Evolutionary conservation across 1,140 invertebrate species (phyloP).

Genomic region (Zaprionus tsacasi): DNA sequence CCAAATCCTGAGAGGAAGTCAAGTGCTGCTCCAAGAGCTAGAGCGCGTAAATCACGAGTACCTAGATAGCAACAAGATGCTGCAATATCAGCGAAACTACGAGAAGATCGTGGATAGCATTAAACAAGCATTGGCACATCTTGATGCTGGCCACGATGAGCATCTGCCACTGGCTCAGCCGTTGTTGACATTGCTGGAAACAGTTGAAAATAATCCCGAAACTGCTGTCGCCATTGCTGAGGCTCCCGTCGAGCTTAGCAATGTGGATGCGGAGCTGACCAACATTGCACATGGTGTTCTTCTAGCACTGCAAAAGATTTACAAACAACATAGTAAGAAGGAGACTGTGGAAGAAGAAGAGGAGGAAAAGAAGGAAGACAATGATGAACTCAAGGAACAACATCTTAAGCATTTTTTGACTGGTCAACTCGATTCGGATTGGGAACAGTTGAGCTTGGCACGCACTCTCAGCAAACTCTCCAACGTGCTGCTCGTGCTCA

Average conservation of each 20-base stretch:
- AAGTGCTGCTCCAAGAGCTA: conserved; percentile 47
- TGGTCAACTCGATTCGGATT: conserved; percentile 86
- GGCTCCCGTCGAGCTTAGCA: conserved; percentile 43
- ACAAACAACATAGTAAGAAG: conserved; percentile 86
- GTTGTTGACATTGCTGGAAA: conserved; percentile 39
- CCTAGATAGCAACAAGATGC: conserved; percentile 37
- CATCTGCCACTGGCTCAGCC: conserved; percentile 68
- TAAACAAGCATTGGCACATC: conserved; percentile 33
- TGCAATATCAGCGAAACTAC: conserved; percentile 41
- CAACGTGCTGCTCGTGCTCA: conserved; percentile 72
- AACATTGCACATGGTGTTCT: conserved; percentile 87
- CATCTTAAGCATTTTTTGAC: conserved; percentile 88
- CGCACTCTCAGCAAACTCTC: conserved; percentile 84
- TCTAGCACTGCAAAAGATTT: conserved; percentile 88
- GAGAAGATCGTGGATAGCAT: conserved; percentile 40
- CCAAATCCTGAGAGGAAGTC: conserved; percentile 45
- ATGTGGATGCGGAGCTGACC: conserved; percentile 84
- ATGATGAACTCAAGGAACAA: conserved; percentile 84
- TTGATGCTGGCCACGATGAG: conserved; percentile 40
- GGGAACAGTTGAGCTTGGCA: conserved; percentile 85
- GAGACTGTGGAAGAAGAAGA: not conserved
- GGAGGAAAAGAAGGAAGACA: conserved; percentile 10
- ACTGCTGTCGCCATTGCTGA: not conserved
- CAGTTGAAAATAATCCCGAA: conserved; percentile 9
- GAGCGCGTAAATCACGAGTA: conserved; percentile 43